Conservation (phyloP, 2,113 vertebrate genomes). For the Paracanthobrama guichenoti region DNA sequence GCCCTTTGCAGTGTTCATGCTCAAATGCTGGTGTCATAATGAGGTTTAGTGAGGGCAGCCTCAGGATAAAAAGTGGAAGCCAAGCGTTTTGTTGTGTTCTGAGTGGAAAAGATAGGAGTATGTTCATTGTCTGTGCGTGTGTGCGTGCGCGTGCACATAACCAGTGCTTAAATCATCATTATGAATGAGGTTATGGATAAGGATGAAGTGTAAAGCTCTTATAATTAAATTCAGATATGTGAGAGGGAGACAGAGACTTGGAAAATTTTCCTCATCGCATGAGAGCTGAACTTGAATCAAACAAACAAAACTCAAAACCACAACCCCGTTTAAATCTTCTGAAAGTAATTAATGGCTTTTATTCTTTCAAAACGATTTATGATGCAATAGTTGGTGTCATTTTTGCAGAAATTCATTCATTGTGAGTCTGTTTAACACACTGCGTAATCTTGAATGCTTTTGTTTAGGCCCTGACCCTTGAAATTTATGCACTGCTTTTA, state of each 20-base stretch:
- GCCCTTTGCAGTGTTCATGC: not conserved
- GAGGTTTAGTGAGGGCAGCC: conserved; percentile 9
- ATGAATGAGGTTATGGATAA: conserved; percentile 31
- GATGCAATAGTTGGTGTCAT: not conserved
- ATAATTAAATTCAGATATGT: conserved; percentile 37
- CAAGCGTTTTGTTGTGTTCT: not conserved
- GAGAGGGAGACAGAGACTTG: not conserved
- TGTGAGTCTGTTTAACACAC: conserved; percentile 4
- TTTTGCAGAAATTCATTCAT: not conserved
- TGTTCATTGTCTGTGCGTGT: not conserved
- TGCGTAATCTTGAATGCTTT: not conserved
- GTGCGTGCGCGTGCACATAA: not conserved
- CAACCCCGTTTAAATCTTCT: not conserved
- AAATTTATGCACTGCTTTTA: not conserved
- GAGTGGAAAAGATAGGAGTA: not conserved
- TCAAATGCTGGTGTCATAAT: conserved; percentile 18
- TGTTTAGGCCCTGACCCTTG: not conserved
- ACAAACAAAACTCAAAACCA: conserved; percentile 1
- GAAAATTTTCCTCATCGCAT: not conserved
- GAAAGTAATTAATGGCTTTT: conserved; percentile 3
- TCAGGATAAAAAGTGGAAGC: not conserved
- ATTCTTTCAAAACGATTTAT: not conserved
- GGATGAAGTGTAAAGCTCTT: conserved; percentile 9
- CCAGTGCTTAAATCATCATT: conserved; percentile 9
- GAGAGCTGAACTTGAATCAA: conserved; percentile 9